Base-by-base conservation (phyloP, 2,113 vertebrate species). In the Vimba vimba region DNA sequence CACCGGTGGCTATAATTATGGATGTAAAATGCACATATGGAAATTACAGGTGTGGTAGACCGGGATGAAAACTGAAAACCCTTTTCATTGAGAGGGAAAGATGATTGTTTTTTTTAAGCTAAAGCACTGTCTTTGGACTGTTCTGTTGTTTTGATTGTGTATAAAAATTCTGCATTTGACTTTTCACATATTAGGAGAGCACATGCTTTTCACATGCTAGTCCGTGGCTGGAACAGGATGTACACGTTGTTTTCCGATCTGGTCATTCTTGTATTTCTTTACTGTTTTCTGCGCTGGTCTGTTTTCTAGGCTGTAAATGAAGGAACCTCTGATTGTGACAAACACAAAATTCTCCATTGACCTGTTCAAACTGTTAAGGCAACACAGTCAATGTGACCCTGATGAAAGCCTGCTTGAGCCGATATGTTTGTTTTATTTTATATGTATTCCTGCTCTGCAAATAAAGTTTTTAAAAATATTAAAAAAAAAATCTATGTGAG, bases 331-430 rank as follows among this genome's bases (percentile, higher is more conserved):
- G 12, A 52, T 89, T 50, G 85, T 91, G 45, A 95, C 96, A 89
- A 97, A 95, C 90, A 94, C 94, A 79, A 91, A 90, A 45, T 97
- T 99, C 91, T 93, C 88, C 85, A 92, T 96, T 90, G 93, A 94
- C 76, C 87, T 97, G 25, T 95, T 96, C 86, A 93, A 91, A 89
- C 77, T 94, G 90, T 39, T 87, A 89, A 74, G 71, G 66, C 0
- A 12, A 11, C 60, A 0, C 60, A 0, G 92, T 88, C n/a, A 98
- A 97, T n/a, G 62, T 96, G 8, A 47, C 11, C 45, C 45, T 12
- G 10, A 11, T 47, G 45, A 12, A 47, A 12, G 45, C 9, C 45
- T 1, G 3, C 45, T 47, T 47, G 45, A 47, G 10, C 10, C 11
- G 45, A 47, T 47, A 11, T 11, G 1, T 47, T 47, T 30, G 0